These are phyloP conservation scores for Sebastiscus albofasciatus DNA, from an alignment of 2,797 vertebrate species.

Conservation along the genomic window DNA sequence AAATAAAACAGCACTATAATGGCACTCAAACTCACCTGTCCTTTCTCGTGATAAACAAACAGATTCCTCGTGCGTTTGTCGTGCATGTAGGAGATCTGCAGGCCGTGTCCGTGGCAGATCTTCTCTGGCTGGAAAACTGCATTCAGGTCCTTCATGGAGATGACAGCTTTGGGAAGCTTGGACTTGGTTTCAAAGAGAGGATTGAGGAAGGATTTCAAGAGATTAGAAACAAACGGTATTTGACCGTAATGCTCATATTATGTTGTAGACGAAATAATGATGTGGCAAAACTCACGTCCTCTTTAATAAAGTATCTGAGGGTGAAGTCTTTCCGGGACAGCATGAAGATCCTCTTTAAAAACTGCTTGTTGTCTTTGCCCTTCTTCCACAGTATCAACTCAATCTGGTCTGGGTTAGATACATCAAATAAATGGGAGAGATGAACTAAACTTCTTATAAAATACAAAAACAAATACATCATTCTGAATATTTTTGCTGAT, in stretches of 20 bases:
- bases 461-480: neutral
- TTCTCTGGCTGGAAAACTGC: conserved; percentile 91
- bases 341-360: conserved; percentile 85
- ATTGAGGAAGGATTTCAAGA: neutral
- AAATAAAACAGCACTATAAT: neutral
- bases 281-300: conserved; percentile 83
- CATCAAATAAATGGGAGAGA: conserved; percentile 3
- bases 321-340: conserved; percentile 86
- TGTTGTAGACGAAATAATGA: neutral
- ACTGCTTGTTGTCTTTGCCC: conserved; percentile 86
- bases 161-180: conserved; percentile 86
- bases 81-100: conserved; percentile 89
- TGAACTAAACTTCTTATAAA: neutral
- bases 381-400: conserved; percentile 90
- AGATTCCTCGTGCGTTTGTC: conserved; percentile 86
- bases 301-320: conserved; percentile 89
- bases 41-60: conserved; percentile 91
- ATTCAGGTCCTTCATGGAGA: conserved; percentile 88
- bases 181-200: conserved; percentile 65
- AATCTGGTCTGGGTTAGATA: conserved; percentile 73
- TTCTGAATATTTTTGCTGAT: neutral
- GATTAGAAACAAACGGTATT: neutral
- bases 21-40: conserved; percentile 81
- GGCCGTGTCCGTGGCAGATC: conserved; percentile 86
- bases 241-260: neutral